Evolutionary conservation across 2,888 invertebrate species (phyloP).

Genomic region (Sphecodes monilicornis): DNA sequence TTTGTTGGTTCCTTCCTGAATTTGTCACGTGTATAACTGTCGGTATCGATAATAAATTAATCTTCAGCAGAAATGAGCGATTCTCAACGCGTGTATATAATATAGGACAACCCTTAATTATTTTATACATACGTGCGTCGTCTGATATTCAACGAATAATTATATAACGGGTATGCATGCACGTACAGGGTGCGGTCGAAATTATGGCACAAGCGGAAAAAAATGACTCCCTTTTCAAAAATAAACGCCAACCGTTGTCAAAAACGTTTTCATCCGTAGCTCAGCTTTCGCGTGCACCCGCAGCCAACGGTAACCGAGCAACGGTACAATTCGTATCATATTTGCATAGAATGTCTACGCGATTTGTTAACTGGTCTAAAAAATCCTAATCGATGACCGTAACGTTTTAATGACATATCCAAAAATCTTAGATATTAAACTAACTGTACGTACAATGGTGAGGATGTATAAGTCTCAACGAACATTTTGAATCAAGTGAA

Average conservation of each 20-base stretch:
- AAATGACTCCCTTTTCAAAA: not conserved
- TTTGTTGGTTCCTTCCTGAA: not conserved
- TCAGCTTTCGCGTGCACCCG: not conserved
- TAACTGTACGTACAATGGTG: not conserved
- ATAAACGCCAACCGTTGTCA: not conserved
- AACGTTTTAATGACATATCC: not conserved
- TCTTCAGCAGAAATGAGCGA: constrained; percentile 26
- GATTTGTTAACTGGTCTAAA: not conserved
- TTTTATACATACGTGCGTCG: constrained; percentile 35
- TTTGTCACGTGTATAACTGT: constrained; percentile 5
- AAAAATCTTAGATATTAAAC: not conserved
- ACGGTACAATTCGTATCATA: not conserved
- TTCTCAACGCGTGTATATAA: constrained; percentile 26
- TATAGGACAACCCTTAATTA: constrained; percentile 26
- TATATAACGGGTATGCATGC: constrained; percentile 49
- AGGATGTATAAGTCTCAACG: not conserved
- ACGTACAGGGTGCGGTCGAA: constrained; percentile 1
- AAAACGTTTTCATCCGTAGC: not conserved
- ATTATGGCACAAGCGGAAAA: not conserved
- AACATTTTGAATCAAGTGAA: not conserved
- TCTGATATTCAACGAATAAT: constrained; percentile 45
- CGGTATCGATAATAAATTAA: constrained; percentile 24
- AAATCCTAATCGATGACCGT: not conserved
- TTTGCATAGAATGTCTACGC: not conserved
- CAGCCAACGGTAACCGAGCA: not conserved